phyloP scores from a whole-genome alignment of 2,797 vertebrate species.

The Crotalus adamanteus region DNA sequence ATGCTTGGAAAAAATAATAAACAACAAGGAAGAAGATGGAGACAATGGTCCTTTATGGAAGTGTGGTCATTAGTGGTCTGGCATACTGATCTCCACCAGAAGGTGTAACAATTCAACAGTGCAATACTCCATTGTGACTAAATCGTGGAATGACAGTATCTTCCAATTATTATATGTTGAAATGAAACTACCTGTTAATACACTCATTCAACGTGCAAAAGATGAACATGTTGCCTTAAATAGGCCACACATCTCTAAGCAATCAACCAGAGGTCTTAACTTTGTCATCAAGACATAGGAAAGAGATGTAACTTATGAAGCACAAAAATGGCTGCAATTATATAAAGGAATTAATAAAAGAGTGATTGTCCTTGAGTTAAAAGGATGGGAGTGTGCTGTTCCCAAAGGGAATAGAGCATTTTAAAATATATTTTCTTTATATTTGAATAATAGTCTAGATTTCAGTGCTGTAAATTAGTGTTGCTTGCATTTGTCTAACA shows the following conservation, averaged over 20 bases:
- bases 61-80: not conserved
- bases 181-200: not conserved
- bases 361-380: not conserved
- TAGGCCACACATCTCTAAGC: not conserved
- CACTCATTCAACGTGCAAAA: not conserved
- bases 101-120: not conserved
- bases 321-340: not conserved
- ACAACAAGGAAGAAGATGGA: not conserved
- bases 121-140: not conserved
- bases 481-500: not conserved
- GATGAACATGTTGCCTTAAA: not conserved
- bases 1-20: not conserved
- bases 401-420: not conserved
- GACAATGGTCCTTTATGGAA: not conserved
- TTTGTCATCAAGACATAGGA: not conserved
- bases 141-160: not conserved
- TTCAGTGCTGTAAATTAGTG: not conserved
- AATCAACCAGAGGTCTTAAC: not conserved
- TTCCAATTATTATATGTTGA: not conserved
- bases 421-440: not conserved
- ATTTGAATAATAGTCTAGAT: not conserved
- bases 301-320: not conserved
- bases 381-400: not conserved
- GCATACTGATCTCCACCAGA: not conserved
- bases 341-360: constrained; percentile 4